phyloP scores from a whole-genome alignment of 2,113 vertebrate genomes.

The Aleadryas rufinucha region DNA sequence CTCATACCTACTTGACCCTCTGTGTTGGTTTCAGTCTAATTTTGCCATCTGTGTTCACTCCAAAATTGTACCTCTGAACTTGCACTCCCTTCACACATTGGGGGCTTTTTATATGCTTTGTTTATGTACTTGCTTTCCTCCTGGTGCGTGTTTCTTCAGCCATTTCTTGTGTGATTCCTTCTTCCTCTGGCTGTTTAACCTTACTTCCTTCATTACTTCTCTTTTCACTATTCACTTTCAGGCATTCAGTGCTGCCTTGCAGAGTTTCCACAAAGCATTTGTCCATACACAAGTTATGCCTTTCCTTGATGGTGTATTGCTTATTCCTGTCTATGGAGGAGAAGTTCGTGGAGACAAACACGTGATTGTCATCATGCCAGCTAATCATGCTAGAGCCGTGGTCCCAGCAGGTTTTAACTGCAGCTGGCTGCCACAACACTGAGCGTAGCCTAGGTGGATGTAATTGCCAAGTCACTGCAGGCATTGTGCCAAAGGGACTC shows the following conservation, averaged over 20 bases:
- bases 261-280: neutral
- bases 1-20: neutral
- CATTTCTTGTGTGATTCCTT: neutral
- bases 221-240: neutral
- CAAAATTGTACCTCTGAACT: neutral
- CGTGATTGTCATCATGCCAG: neutral
- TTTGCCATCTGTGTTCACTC: neutral
- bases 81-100: neutral
- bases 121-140: neutral
- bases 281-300: neutral
- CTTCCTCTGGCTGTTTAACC: neutral
- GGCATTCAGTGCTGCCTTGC: neutral
- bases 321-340: neutral
- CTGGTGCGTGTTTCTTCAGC: neutral
- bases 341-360: neutral
- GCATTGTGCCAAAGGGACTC: neutral
- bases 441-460: neutral
- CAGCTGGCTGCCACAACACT: conserved; percentile 12
- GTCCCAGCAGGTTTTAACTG: conserved; percentile 42
- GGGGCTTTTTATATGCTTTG: neutral
- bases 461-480: neutral
- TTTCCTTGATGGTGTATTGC: neutral
- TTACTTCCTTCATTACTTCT: neutral
- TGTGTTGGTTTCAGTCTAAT: neutral
- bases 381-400: neutral